Base-by-base conservation (phyloP, 2,888 invertebrate species). In the Zygothrica quintamaculata region DNA sequence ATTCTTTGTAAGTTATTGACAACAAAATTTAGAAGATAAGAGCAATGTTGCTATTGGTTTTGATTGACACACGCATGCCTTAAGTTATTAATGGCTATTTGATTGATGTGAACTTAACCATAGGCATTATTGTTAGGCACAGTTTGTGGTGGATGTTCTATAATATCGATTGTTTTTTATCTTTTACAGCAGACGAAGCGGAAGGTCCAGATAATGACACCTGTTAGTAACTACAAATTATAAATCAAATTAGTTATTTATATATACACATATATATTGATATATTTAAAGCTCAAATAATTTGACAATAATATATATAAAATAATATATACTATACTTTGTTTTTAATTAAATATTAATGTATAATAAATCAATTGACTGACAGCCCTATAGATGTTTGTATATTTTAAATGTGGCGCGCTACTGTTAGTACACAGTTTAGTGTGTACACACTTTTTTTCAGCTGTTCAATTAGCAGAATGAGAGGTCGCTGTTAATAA, bases 1-100 rank as follows among this genome's bases (percentile, higher is more conserved):
- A 88, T 87, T 52, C 55, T 90, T 0, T 87, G 90, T 90, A 68
- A 89, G 89, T 82, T n/a, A 56, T 48, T 11, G 25, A 51, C 51
- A 42, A 39, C 25, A 22, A 7, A 6, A 16, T 15, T 8, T 11
- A 22, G 4, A 4, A 40, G 52, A 62, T 48, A 56, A 56, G 9
- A 0, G 25, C 44, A 36, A 52, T 34, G 2, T 18, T 7, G 12
- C 12, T 22, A 55, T 55, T 39, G 34, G 15, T 16, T 42, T 46
- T 50, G 50, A 59, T 73, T 39, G 68, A 47, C 60, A 47, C 3
- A 46, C 39, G 26, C 40, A 33, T 22, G 22, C 4, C 40, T 66
- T 66, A 26, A 31, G 13, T 34, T 50, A 65, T 58, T 50, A 55
- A 34, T 11, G 2, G 11, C 8, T n/a, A 40, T 39, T 44, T 52